These are phyloP conservation scores for Vombatus ursinus DNA, from an alignment of 2,113 vertebrate species.

Conservation along the genomic window DNA sequence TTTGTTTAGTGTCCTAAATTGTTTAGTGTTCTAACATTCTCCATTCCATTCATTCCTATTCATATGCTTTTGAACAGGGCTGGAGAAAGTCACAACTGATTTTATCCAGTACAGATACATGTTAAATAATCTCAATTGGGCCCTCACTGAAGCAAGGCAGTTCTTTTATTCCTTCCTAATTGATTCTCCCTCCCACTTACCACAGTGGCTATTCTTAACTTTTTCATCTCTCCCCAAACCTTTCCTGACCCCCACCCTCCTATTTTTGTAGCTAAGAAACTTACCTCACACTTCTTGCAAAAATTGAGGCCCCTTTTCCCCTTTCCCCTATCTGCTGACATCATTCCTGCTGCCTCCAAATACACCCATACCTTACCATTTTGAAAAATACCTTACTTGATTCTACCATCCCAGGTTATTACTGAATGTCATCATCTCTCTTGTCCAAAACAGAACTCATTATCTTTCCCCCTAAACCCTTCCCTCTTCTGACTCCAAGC, in stretches of 20 bases:
- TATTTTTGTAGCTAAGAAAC: not conserved
- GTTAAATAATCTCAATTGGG: not conserved
- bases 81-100: not conserved
- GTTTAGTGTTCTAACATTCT: not conserved
- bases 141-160: not conserved
- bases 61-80: not conserved
- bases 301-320: not conserved
- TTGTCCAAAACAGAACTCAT: not conserved
- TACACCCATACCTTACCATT: not conserved
- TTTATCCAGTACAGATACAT: not conserved
- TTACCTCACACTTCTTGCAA: not conserved
- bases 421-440: not conserved
- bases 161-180: not conserved
- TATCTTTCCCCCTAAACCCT: not conserved
- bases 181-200: not conserved
- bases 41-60: not conserved
- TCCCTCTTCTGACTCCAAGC: not conserved
- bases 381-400: not conserved
- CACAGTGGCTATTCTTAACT: not conserved
- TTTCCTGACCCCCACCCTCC: fast-evolving
- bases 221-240: not conserved
- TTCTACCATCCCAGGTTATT: not conserved
- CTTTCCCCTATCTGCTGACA: not conserved
- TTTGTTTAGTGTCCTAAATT: not conserved
- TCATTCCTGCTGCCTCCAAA: not conserved